A percentile compares a stretch with the other conserved stretches of the same genome.
These are phyloP conservation scores for Atopsyche davidsoni DNA, from an alignment of 1,140 invertebrate species.

Conservation along the genomic window DNA sequence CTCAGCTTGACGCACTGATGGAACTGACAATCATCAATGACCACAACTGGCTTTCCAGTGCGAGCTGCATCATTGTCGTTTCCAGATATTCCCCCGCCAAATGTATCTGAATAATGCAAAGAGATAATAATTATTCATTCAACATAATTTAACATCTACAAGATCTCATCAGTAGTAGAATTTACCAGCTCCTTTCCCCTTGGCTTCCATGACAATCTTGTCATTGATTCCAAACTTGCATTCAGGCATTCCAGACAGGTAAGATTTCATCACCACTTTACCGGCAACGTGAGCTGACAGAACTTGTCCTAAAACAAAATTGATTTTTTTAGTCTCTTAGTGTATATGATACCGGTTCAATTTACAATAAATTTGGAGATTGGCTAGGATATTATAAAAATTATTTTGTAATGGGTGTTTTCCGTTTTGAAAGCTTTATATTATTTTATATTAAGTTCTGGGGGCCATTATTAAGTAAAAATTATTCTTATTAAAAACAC, in stretches of 20 bases:
- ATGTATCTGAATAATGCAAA: constrained; percentile 16
- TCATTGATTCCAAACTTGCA: constrained; percentile 99
- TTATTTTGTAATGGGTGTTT: neutral
- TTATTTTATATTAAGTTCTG: neutral
- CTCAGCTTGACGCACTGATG: constrained; percentile 99
- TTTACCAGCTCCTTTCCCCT: constrained; percentile 65
- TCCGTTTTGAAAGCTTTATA: too few species aligned
- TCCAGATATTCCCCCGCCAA: constrained; percentile 53
- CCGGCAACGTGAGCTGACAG: constrained; percentile 98
- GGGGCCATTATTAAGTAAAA: neutral
- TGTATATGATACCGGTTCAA: too few species aligned
- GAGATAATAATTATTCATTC: neutral
- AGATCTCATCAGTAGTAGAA: constrained; percentile 3
- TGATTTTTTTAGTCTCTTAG: too few species aligned
- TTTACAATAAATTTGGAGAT: too few species aligned
- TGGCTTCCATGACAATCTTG: constrained; percentile 98
- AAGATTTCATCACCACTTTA: constrained; percentile 99
- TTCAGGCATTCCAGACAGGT: constrained; percentile 99
- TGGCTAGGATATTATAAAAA: neutral
- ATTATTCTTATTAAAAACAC: neutral
- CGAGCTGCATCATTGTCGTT: constrained; percentile 80
- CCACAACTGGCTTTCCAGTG: constrained; percentile 91
- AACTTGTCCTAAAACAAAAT: constrained; percentile 85
- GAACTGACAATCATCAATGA: constrained; percentile 99
- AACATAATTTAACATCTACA: constrained; percentile 1